Conservation (phyloP, 2,888 invertebrate species). For the Axea sp. region DNA sequence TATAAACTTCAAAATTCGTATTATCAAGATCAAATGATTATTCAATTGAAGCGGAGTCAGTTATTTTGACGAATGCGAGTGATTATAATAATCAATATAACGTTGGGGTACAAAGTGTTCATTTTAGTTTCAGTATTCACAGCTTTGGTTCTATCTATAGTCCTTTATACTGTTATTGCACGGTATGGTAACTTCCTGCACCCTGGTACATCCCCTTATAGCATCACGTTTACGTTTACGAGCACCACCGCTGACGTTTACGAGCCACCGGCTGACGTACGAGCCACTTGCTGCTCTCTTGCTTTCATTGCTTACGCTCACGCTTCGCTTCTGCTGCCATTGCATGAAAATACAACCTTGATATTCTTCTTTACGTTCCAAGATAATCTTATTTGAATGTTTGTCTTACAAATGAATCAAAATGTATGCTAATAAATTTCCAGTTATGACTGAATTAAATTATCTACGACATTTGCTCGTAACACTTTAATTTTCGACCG, state of each 20-base stretch:
- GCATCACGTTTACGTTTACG: constrained; percentile 80
- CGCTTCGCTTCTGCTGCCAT: constrained; percentile 70
- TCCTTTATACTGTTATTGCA: constrained; percentile 74
- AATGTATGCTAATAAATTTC: constrained; percentile 37
- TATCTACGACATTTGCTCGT: constrained; percentile 6
- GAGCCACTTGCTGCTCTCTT: constrained; percentile 79
- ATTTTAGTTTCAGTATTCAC: constrained; percentile 56
- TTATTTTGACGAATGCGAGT: constrained; percentile 22
- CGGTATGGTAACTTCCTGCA: constrained; percentile 74
- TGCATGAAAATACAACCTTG: constrained; percentile 70
- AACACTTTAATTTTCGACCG: constrained; percentile 18
- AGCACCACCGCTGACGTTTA: constrained; percentile 80
- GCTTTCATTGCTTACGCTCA: constrained; percentile 77
- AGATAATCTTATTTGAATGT: constrained; percentile 55
- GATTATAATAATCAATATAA: constrained; percentile 45
- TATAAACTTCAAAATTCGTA: no score
- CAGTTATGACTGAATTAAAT: constrained; percentile 39
- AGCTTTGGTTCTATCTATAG: constrained; percentile 67
- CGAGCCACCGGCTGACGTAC: constrained; percentile 80
- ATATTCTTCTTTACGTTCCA: constrained; percentile 65
- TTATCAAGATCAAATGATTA: no score
- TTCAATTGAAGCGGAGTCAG: not conserved
- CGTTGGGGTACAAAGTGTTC: constrained; percentile 42
- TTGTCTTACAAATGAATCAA: constrained; percentile 55
- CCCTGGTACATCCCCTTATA: constrained; percentile 77